Evolutionary conservation across 2,888 invertebrate genomes (phyloP), one percentile per base, ranked within the genome.

Genomic region (Conus canariensis): DNA sequence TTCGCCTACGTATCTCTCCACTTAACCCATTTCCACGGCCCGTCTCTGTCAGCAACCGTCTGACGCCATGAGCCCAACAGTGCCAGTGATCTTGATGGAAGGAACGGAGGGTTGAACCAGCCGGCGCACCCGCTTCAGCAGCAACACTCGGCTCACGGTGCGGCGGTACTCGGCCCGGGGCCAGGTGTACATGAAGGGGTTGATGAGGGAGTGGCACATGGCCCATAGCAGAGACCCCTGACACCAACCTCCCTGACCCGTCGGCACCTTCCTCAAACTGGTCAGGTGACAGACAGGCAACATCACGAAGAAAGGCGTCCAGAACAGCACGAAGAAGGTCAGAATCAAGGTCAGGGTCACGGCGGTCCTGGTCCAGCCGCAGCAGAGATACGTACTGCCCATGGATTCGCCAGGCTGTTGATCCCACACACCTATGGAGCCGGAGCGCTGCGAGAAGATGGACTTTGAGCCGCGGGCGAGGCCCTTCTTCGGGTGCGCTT

Each of bases 261-360:
- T 64, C 64, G 59, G 9, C 85, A 22, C 83, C 56, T 58, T 4
- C 19, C 8, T 12, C 25, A 0, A n/a, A 8, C 59, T 12, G 9
- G 6, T 30, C 64, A 67, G 10, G 86, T 22, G 64, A 19, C 86
- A 86, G 14, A 86, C 19, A 12, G 45, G 86, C 64, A 86, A 4
- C 67, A 86, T 25, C 30, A 67, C 30, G 60, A 86, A 86, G 67
- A 60, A 86, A 67, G 86, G 86, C 86, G 67, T 9, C 86, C 86
- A 86, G 86, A 86, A 67, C 45, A 86, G 30, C 30, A 86, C 9
- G 86, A 86, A 64, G 25, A 56, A 16, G 19, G 16, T 19, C 64
- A 67, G 25, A 45, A 86, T 64, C 8, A 30, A 7, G 25, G n/a
- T 1, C 86, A 86, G 45, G 45, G 45, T 86, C 86, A 86, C 86